These are phyloP conservation scores for Drosophila meridiana DNA, from an alignment of 2,888 invertebrate genomes.

Conservation along the genomic window DNA sequence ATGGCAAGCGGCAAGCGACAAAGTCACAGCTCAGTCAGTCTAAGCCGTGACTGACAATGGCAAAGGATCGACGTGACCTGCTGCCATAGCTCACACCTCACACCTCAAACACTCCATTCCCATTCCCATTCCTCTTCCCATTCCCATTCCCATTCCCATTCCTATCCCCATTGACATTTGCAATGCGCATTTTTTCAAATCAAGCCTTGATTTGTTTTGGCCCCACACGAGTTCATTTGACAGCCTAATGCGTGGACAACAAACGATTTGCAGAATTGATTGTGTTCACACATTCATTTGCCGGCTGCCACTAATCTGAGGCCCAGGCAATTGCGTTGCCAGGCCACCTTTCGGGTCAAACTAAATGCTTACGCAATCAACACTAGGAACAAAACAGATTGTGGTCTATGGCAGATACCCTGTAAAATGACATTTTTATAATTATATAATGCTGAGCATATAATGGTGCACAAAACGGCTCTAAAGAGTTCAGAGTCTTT, in stretches of 20 bases:
- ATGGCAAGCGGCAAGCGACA: slow-evolving; percentile 28
- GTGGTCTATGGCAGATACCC: not conserved
- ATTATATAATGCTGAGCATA: too few species aligned
- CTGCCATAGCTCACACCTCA: not conserved
- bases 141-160: not conserved
- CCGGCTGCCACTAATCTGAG: slow-evolving; percentile 23
- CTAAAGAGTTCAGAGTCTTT: too few species aligned
- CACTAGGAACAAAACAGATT: not conserved
- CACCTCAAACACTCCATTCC: not conserved
- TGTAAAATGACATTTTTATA: too few species aligned
- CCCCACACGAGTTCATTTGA: slow-evolving; percentile 42
- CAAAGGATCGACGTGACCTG: slow-evolving; percentile 43
- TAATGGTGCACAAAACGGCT: too few species aligned
- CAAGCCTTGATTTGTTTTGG: slow-evolving; percentile 57
- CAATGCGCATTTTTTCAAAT: slow-evolving; percentile 43
- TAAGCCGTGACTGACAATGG: slow-evolving; percentile 10
- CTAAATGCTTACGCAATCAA: slow-evolving; percentile 39
- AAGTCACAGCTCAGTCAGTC: slow-evolving; percentile 28
- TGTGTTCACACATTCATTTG: slow-evolving; percentile 49
- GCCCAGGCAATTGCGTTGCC: slow-evolving; percentile 8
- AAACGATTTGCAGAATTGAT: slow-evolving; percentile 69
- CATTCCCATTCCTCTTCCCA: not conserved
- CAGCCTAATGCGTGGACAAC: slow-evolving; percentile 57
- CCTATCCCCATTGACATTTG: slow-evolving; percentile 9
- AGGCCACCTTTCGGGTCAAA: not conserved